Evolutionary conservation across 2,113 vertebrate species (phyloP).

Genomic region (Crypturellus undulatus): DNA sequence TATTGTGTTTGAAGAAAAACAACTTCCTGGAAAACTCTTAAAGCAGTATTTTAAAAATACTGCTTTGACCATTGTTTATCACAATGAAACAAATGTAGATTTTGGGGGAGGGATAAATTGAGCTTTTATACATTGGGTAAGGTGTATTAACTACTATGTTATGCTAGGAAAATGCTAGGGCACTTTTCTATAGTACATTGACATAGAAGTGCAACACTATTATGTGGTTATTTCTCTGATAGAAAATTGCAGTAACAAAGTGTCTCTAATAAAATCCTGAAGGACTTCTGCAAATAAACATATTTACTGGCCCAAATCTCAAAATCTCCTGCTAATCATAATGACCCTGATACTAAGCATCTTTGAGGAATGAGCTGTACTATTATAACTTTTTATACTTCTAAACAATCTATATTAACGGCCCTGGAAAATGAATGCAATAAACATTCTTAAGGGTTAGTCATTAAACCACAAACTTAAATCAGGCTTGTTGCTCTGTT

Average conservation of each 20-base stretch:
- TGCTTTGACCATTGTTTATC: background rate
- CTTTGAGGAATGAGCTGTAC: background rate
- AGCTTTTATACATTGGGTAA: background rate
- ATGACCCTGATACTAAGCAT: background rate
- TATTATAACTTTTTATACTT: background rate
- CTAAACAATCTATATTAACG: background rate
- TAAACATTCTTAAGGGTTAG: slow-evolving; percentile 23
- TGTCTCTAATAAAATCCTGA: background rate
- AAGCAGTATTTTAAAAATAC: background rate
- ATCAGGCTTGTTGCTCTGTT: slow-evolving; percentile 8
- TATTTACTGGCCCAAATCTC: background rate
- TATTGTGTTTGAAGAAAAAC: background rate
- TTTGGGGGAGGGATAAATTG: background rate
- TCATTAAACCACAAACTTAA: slow-evolving; percentile 57
- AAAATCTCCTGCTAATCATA: background rate
- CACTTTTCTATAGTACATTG: background rate
- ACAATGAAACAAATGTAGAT: background rate
- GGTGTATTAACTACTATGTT: background rate
- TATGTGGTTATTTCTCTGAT: background rate
- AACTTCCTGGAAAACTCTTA: background rate
- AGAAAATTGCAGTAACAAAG: background rate
- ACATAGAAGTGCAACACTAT: background rate
- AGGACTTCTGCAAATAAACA: background rate
- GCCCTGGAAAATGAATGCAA: slow-evolving; percentile 21
- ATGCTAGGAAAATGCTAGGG: background rate